A percentile compares a stretch with the other conserved stretches of the same genome.
These are phyloP conservation scores for Fragum fragum DNA, from an alignment of 2,888 invertebrate species.

Conservation along the genomic window DNA sequence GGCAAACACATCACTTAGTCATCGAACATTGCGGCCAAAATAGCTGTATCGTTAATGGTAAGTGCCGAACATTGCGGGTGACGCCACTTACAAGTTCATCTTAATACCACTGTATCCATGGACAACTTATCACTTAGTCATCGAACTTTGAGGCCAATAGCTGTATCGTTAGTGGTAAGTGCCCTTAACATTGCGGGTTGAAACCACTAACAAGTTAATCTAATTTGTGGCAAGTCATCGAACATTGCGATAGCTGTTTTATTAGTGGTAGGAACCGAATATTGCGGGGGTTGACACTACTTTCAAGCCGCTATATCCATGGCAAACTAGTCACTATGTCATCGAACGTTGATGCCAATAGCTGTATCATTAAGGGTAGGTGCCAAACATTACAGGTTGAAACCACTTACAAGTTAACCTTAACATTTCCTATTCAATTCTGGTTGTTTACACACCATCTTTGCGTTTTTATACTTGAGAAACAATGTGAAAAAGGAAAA, in stretches of 20 bases:
- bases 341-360: slow-evolving; percentile 69
- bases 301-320: slow-evolving; percentile 47
- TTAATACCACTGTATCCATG: slow-evolving; percentile 52
- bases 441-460: too few relatives aligned
- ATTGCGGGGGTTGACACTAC: too few relatives aligned
- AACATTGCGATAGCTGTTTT: slow-evolving; percentile 75
- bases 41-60: slow-evolving; percentile 76
- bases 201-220: slow-evolving; percentile 68
- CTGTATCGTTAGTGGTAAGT: slow-evolving; percentile 77
- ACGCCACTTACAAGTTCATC: too few relatives aligned
- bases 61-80: slow-evolving; percentile 34
- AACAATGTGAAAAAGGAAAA: too few relatives aligned
- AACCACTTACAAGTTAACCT: slow-evolving; percentile 69
- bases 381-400: slow-evolving; percentile 52
- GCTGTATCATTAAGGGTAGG: slow-evolving; percentile 77
- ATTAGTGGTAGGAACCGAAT: slow-evolving; percentile 70
- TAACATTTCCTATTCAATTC: too few relatives aligned
- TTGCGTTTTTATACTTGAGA: too few relatives aligned
- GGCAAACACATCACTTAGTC: slow-evolving; percentile 62
- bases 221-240: slow-evolving; percentile 65
- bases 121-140: slow-evolving; percentile 60
- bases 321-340: slow-evolving; percentile 61
- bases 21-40: slow-evolving; percentile 69
- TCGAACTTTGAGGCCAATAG: slow-evolving; percentile 70
- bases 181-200: slow-evolving; percentile 46